These are phyloP conservation scores for Galeopsomyia nigrocyanea DNA, from an alignment of 2,888 invertebrate species.

Conservation along the genomic window DNA sequence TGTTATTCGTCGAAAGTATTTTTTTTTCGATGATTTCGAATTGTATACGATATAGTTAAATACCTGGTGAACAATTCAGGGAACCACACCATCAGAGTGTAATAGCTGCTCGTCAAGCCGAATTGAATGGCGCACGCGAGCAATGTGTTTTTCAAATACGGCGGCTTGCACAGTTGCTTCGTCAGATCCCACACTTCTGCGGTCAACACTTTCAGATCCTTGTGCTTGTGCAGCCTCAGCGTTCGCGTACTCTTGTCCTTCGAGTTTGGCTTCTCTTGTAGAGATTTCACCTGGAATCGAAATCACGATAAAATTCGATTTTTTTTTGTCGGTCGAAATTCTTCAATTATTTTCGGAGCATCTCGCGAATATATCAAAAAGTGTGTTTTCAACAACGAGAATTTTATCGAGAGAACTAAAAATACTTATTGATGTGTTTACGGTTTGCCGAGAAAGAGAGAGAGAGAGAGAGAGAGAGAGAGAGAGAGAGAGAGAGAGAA, in stretches of 20 bases:
- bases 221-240: conserved; percentile 79
- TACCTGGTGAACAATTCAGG: conserved; percentile 81
- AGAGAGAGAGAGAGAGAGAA: too few species aligned
- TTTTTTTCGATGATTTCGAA: neutral
- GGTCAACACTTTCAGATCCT: conserved; percentile 79
- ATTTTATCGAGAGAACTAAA: too few species aligned
- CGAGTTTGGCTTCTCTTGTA: conserved; percentile 78
- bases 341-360: too few species aligned
- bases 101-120: conserved; percentile 88
- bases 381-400: too few species aligned
- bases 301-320: neutral
- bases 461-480: too few species aligned
- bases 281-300: conserved; percentile 74
- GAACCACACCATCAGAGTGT: conserved; percentile 93
- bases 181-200: conserved; percentile 82
- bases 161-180: conserved; percentile 80
- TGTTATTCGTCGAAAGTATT: too few species aligned
- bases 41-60: neutral
- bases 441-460: too few species aligned
- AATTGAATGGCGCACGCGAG: conserved; percentile 87
- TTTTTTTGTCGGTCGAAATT: too few species aligned
- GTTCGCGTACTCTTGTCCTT: conserved; percentile 78
- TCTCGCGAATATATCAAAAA: too few species aligned
- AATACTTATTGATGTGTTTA: too few species aligned
- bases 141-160: conserved; percentile 81